phyloP scores from a whole-genome alignment of 1,140 invertebrate genomes.

The Tetramorium parvispinum region DNA sequence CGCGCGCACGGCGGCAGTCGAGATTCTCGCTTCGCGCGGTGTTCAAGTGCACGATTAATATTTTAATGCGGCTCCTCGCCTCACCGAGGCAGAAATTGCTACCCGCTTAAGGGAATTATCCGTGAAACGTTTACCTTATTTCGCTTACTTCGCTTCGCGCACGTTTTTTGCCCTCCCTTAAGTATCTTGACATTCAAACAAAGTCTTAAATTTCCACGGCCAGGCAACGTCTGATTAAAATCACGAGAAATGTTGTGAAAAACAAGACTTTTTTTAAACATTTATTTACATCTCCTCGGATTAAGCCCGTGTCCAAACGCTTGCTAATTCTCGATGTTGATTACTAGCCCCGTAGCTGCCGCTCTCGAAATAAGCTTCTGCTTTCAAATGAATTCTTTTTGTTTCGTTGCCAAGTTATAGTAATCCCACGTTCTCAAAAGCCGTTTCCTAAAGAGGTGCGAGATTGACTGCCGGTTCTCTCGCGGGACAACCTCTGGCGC shows the following conservation, averaged over 20 bases:
- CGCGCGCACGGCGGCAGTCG: background rate
- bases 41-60: conserved; percentile 53
- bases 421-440: conserved; percentile 6
- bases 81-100: conserved; percentile 17
- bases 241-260: background rate
- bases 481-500: background rate
- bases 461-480: conserved; percentile 28
- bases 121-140: conserved; percentile 41
- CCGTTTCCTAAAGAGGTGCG: background rate
- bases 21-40: conserved; percentile 6
- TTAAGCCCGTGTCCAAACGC: background rate
- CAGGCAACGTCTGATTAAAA: background rate
- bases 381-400: background rate
- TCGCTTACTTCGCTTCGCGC: conserved; percentile 15
- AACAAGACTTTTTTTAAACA: background rate
- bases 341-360: background rate
- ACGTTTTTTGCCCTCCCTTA: background rate
- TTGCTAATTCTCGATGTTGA: conserved; percentile 13
- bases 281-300: background rate
- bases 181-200: conserved; percentile 9
- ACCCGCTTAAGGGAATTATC: conserved; percentile 33
- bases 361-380: background rate
- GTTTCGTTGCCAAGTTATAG: background rate
- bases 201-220: background rate
- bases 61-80: conserved; percentile 32